Evolutionary conservation across 2,113 vertebrate genomes (phyloP).

Genomic region (Calidris pugnax): DNA sequence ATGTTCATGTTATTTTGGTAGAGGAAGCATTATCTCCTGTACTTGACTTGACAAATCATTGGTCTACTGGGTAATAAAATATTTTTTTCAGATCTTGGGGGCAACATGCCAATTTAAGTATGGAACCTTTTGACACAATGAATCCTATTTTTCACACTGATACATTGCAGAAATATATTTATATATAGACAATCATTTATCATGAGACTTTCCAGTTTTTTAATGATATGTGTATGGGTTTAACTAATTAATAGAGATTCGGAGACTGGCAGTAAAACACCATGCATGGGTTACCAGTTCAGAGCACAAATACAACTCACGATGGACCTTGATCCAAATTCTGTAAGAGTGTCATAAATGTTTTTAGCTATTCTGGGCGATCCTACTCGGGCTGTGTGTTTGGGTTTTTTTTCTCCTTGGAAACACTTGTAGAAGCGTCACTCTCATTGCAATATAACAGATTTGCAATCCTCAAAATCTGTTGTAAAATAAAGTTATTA

Average conservation of each 20-base stretch:
- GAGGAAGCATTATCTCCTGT: not conserved
- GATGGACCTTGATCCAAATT: not conserved
- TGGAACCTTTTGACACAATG: not conserved
- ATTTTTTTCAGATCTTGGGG: not conserved
- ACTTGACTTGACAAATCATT: not conserved
- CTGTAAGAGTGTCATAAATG: not conserved
- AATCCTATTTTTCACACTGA: not conserved
- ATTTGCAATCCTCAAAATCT: not conserved
- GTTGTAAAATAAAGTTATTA: not conserved
- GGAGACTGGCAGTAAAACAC: not conserved
- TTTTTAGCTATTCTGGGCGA: not conserved
- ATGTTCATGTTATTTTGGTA: not conserved
- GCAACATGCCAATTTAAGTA: not conserved
- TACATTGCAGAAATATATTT: not conserved
- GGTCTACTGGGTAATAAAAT: not conserved
- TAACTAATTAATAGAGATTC: not conserved
- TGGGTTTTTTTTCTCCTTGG: not conserved
- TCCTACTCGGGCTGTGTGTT: not conserved
- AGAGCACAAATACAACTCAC: not conserved
- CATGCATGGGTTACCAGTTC: not conserved
- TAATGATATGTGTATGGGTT: not conserved
- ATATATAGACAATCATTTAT: not conserved
- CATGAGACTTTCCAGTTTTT: not conserved
- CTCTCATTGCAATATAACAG: not conserved
- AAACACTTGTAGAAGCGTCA: not conserved